Evolutionary conservation across 2,797 vertebrate genomes (phyloP).

Genomic region (Pempheris klunzingeri): DNA sequence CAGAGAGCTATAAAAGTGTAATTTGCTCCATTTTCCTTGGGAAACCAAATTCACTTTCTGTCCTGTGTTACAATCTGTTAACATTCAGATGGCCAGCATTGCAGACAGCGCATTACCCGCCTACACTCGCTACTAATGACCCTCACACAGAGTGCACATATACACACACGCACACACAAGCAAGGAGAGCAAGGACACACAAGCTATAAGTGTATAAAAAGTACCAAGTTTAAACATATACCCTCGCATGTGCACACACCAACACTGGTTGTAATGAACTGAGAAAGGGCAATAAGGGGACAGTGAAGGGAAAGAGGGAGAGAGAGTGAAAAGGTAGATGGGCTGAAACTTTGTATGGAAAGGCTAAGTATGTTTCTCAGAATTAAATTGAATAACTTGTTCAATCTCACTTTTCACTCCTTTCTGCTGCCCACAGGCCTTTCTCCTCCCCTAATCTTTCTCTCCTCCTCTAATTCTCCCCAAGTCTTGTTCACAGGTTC

Average conservation of each 20-base stretch:
- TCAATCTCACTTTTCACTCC: constrained; percentile 49
- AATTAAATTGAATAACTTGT: constrained; percentile 69
- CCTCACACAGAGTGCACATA: constrained; percentile 52
- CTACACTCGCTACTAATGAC: constrained; percentile 77
- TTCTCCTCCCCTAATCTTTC: constrained; percentile 54
- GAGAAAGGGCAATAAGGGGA: constrained; percentile 45
- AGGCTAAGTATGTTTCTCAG: constrained; percentile 54
- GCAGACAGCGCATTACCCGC: constrained; percentile 79
- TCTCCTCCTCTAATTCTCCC: constrained; percentile 57
- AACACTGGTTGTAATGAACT: constrained; percentile 59
- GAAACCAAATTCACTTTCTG: constrained; percentile 85
- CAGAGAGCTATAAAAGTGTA: constrained; percentile 88
- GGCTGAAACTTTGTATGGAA: constrained; percentile 49
- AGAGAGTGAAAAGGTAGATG: constrained; percentile 54
- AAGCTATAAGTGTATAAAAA: constrained; percentile 42
- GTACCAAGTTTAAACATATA: constrained; percentile 35
- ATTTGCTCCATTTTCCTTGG: constrained; percentile 85
- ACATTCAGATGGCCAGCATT: constrained; percentile 81
- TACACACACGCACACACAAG: constrained; percentile 25
- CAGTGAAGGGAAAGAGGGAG: constrained; percentile 19
- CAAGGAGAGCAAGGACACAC: constrained; percentile 51
- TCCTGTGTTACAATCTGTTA: constrained; percentile 83
- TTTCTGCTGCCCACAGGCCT: constrained; percentile 50
- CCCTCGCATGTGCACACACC: constrained; percentile 26
- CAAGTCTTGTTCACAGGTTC: constrained; percentile 52